These are phyloP conservation scores for Hydropsyche betteni DNA, from an alignment of 2,888 invertebrate genomes.

Conservation along the genomic window DNA sequence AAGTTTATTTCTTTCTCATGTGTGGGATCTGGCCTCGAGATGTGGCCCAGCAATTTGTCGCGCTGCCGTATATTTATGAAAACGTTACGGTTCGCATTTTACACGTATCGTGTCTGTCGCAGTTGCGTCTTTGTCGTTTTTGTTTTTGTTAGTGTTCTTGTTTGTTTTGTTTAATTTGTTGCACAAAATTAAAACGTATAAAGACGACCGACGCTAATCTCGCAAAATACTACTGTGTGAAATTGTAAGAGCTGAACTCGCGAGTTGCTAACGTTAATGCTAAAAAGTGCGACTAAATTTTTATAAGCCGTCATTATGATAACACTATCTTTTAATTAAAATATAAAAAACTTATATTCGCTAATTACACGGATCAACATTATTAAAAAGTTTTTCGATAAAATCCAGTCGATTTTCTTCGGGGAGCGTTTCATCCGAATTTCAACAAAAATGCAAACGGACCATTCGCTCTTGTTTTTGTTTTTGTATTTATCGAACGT, in stretches of 20 bases:
- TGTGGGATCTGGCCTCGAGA: neutral
- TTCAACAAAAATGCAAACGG: no score
- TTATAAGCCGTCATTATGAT: neutral
- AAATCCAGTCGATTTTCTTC: no score
- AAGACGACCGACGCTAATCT: constrained; percentile 17
- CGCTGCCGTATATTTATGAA: constrained; percentile 16
- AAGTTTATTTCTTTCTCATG: no score
- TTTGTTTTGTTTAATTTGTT: constrained; percentile 23
- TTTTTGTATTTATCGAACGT: constrained; percentile 15
- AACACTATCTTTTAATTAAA: no score
- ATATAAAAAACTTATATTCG: no score
- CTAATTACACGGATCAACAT: no score
- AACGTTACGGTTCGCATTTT: neutral
- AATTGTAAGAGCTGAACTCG: constrained; percentile 2
- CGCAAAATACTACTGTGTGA: constrained; percentile 3
- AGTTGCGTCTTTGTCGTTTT: constrained; percentile 4
- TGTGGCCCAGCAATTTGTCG: constrained; percentile 7
- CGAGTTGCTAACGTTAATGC: neutral
- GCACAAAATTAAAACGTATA: constrained; percentile 30
- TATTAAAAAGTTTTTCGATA: no score
- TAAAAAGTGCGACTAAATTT: constrained; percentile 1
- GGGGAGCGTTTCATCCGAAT: no score
- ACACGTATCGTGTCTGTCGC: constrained; percentile 7
- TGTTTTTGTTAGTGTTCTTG: neutral
- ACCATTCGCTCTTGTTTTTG: neutral